phyloP scores from a whole-genome alignment of 1,140 invertebrate species.

The Anagrus nilaparvatae region DNA sequence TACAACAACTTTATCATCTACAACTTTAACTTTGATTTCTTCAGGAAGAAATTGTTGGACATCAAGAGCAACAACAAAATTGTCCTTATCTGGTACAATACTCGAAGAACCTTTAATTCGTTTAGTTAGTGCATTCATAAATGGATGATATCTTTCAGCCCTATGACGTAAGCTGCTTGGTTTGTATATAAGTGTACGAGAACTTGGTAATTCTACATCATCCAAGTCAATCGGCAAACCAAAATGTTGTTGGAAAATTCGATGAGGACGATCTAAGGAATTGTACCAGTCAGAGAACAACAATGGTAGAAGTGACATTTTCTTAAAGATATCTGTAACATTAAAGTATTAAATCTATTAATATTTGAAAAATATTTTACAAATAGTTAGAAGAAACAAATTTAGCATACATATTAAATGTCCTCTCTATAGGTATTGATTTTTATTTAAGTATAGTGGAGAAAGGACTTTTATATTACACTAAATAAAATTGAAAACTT shows the following conservation, averaged over 20 bases:
- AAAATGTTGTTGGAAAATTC: conserved; percentile 31
- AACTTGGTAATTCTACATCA: conserved; percentile 2
- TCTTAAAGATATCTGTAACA: conserved; percentile 9
- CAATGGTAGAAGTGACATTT: conserved; percentile 23
- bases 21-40: conserved; percentile 71
- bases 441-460: no score
- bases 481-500: no score
- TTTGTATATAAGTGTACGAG: conserved; percentile 15
- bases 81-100: conserved; percentile 38
- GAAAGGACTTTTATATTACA: no score
- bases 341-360: background rate
- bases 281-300: conserved; percentile 40
- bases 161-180: conserved; percentile 6
- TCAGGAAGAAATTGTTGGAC: conserved; percentile 77
- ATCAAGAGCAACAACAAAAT: conserved; percentile 60
- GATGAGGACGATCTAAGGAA: conserved; percentile 24
- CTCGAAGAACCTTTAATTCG: background rate
- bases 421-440: no score
- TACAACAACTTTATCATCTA: conserved; percentile 59
- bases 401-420: no score
- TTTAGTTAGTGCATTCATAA: background rate
- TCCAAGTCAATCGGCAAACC: no score
- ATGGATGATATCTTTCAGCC: conserved; percentile 19
- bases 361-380: background rate
- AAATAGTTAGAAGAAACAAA: no score